phyloP scores from a whole-genome alignment of 2,888 invertebrate species.

The Chrysolina americana region DNA sequence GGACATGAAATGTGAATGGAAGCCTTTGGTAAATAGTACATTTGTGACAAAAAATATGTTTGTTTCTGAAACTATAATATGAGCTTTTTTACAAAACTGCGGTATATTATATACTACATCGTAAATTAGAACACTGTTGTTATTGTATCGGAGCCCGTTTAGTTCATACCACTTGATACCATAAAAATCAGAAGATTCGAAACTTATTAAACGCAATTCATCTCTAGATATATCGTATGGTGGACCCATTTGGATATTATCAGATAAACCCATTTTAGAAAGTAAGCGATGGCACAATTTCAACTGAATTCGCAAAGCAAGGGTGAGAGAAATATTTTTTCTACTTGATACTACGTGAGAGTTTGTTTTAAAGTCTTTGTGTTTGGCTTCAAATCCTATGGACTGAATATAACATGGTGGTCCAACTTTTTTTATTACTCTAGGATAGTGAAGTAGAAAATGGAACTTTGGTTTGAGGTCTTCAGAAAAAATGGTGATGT shows the following conservation, averaged over 20 bases:
- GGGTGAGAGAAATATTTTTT: slow-evolving; percentile 24
- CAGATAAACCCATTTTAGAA: not conserved
- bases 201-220: not conserved
- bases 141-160: slow-evolving; percentile 2
- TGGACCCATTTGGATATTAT: not conserved
- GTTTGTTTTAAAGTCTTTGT: slow-evolving; percentile 42
- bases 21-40: not conserved
- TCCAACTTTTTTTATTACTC: slow-evolving; percentile 39
- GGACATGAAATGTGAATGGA: slow-evolving; percentile 8
- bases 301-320: slow-evolving; percentile 22
- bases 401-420: slow-evolving; percentile 33
- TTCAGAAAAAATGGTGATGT: slow-evolving; percentile 24
- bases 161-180: not conserved
- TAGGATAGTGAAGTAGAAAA: slow-evolving; percentile 46
- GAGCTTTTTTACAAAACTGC: not conserved
- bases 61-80: not conserved
- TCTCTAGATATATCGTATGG: not conserved
- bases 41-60: not conserved
- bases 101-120: slow-evolving; percentile 5
- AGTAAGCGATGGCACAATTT: slow-evolving; percentile 13
- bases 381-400: slow-evolving; percentile 45
- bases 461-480: slow-evolving; percentile 47
- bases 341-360: slow-evolving; percentile 25
- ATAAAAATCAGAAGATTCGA: not conserved
- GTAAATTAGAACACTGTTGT: slow-evolving; percentile 10